A percentile compares a stretch with the other conserved stretches of the same genome.
Evolutionary conservation across 2,113 vertebrate species (phyloP).

Genomic region (Leptosomus discolor): DNA sequence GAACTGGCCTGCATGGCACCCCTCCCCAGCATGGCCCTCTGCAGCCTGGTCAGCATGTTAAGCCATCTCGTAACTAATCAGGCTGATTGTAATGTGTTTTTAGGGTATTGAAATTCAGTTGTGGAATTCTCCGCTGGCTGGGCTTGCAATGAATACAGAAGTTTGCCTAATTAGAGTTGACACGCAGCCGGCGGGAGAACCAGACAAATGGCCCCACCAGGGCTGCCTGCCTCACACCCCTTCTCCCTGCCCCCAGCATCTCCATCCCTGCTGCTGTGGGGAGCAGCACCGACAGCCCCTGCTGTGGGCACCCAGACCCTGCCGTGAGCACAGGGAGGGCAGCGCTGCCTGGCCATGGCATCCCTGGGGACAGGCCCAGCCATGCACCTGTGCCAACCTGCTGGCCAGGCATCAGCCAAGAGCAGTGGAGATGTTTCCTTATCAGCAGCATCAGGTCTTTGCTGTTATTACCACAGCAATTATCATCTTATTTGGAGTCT

Average conservation of each 20-base stretch:
- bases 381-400: background rate
- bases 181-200: conserved; percentile 6
- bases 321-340: background rate
- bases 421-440: conserved; percentile 11
- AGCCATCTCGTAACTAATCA: conserved; percentile 66
- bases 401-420: background rate
- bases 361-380: background rate
- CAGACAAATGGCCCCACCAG: background rate
- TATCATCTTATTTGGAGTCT: conserved; percentile 69
- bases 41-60: conserved; percentile 36
- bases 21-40: background rate
- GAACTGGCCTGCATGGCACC: rapidly evolving
- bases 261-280: background rate
- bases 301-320: background rate
- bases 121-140: conserved; percentile 57
- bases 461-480: conserved; percentile 65
- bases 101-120: conserved; percentile 67
- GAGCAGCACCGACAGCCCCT: background rate
- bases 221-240: background rate
- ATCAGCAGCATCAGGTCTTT: conserved; percentile 56
- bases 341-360: rapidly evolving
- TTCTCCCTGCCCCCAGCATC: background rate
- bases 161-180: conserved; percentile 64
- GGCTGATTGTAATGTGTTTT: conserved; percentile 64
- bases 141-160: conserved; percentile 59